phyloP scores from a whole-genome alignment of 2,888 invertebrate genomes.

The Poecilobothrus nobilitatus region DNA sequence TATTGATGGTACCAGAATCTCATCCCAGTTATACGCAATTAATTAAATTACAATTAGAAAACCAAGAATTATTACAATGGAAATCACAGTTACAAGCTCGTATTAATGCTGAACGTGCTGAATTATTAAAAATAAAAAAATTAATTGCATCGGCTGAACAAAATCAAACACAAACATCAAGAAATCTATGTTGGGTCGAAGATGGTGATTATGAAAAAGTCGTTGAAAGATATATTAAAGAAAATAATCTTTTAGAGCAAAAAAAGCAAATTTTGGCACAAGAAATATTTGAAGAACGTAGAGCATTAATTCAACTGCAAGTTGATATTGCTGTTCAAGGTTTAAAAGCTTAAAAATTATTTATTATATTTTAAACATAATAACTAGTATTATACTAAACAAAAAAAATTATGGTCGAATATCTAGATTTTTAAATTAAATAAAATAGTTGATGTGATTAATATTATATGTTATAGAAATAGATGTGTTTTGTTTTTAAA shows the following conservation, averaged over 20 bases:
- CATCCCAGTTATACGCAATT: constrained; percentile 50
- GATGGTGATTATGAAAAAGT: constrained; percentile 45
- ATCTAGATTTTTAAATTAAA: too few species aligned
- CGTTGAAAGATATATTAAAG: constrained; percentile 50
- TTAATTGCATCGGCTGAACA: constrained; percentile 43
- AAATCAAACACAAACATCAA: constrained; percentile 33
- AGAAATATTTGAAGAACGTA: constrained; percentile 64
- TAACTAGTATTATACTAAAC: too few species aligned
- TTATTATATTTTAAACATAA: too few species aligned
- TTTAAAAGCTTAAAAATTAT: constrained; percentile 12
- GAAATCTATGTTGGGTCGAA: constrained; percentile 15
- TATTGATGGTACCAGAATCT: constrained; percentile 48
- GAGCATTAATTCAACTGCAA: constrained; percentile 61
- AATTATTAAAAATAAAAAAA: constrained; percentile 57
- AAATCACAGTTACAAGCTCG: constrained; percentile 60
- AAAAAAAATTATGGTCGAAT: too few species aligned
- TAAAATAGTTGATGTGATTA: too few species aligned
- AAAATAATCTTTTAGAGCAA: constrained; percentile 59
- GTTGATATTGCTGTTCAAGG: constrained; percentile 50
- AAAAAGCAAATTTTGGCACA: constrained; percentile 58
- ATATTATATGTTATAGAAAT: too few species aligned
- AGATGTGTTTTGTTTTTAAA: too few species aligned
- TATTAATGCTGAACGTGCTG: constrained; percentile 64
- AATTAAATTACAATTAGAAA: constrained; percentile 55
- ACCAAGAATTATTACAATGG: constrained; percentile 56